Conservation (phyloP, 2,113 vertebrate genomes). For the Solea solea region DNA sequence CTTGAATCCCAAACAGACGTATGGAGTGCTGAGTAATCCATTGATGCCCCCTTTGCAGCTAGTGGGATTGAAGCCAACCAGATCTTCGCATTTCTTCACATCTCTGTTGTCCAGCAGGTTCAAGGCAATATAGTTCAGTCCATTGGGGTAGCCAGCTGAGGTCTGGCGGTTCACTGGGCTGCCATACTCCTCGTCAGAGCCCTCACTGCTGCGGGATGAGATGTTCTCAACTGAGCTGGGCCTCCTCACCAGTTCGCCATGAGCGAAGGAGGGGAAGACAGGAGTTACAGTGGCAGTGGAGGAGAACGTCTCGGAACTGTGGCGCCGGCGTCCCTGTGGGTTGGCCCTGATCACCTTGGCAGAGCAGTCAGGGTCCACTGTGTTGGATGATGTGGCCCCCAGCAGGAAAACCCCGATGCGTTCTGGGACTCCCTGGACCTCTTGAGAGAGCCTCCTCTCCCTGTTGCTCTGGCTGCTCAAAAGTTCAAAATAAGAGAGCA, state of each 20-base stretch:
- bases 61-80: constrained; percentile 79
- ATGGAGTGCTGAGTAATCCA: constrained; percentile 84
- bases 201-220: constrained; percentile 89
- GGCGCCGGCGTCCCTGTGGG: constrained; percentile 92
- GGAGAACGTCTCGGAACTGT: constrained; percentile 97
- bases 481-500: background rate
- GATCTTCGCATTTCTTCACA: constrained; percentile 74
- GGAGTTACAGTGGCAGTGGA: constrained; percentile 96
- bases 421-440: constrained; percentile 65
- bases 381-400: constrained; percentile 69
- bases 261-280: constrained; percentile 93
- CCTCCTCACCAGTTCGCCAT: constrained; percentile 86
- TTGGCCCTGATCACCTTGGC: constrained; percentile 95
- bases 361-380: constrained; percentile 88
- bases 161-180: constrained; percentile 89
- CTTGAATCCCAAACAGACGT: constrained; percentile 94
- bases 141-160: constrained; percentile 87
- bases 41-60: constrained; percentile 87
- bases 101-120: constrained; percentile 86
- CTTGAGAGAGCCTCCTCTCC: constrained; percentile 84
- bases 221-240: constrained; percentile 98
- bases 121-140: constrained; percentile 95
- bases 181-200: constrained; percentile 81
- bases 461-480: constrained; percentile 80
- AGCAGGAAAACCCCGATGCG: constrained; percentile 84